A percentile compares a stretch with the other conserved stretches of the same genome.
Conservation (phyloP, 2,797 vertebrate genomes). For the Ambastaia sidthimunki region DNA sequence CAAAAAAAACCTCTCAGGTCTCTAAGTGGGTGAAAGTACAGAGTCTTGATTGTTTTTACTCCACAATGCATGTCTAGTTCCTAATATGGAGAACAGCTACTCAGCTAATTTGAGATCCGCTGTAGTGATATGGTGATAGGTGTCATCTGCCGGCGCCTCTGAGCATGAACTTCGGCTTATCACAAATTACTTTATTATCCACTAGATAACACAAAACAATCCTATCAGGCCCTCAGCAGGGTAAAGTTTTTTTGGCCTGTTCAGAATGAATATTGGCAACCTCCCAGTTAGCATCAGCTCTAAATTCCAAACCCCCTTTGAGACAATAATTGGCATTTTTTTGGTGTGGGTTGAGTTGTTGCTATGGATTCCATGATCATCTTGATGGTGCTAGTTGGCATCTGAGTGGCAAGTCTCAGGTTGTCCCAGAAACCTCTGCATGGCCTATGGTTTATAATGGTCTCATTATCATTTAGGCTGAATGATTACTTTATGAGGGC, state of each 20-base stretch:
- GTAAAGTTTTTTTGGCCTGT: constrained; percentile 76
- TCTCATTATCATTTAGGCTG: constrained; percentile 70
- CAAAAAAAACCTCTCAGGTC: background rate
- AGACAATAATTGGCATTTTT: constrained; percentile 12
- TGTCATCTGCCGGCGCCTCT: constrained; percentile 59
- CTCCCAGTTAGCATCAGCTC: constrained; percentile 35
- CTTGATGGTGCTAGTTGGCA: background rate
- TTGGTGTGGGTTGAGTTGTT: constrained; percentile 6
- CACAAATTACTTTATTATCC: constrained; percentile 81
- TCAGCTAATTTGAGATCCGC: constrained; percentile 28
- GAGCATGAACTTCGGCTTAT: constrained; percentile 80
- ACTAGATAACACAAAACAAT: constrained; percentile 78
- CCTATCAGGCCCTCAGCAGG: constrained; percentile 68
- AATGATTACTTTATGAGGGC: constrained; percentile 79
- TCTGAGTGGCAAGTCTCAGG: background rate
- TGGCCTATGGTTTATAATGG: constrained; percentile 77
- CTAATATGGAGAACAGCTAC: constrained; percentile 11
- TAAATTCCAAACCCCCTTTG: background rate
- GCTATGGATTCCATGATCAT: background rate
- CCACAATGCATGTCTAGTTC: background rate
- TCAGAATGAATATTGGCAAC: constrained; percentile 70
- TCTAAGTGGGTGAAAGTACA: background rate
- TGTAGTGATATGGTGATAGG: constrained; percentile 49
- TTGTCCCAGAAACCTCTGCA: constrained; percentile 32
- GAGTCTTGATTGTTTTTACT: background rate